These are phyloP conservation scores for Ellobius talpinus DNA, from an alignment of 2,113 vertebrate species.

Conservation along the genomic window DNA sequence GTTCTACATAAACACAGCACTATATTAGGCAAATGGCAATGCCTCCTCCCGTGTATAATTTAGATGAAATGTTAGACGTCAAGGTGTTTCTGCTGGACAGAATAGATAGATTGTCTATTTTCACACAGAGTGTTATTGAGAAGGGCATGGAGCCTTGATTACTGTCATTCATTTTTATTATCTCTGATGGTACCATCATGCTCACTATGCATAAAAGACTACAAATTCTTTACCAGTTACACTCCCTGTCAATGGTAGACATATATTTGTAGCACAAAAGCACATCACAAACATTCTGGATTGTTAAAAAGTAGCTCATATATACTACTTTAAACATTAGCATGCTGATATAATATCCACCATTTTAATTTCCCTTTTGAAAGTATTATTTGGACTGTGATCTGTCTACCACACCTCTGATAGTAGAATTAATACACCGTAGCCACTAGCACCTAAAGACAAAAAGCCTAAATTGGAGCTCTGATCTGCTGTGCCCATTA, in stretches of 20 bases:
- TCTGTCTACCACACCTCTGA: background rate
- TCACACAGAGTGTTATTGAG: background rate
- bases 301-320: background rate
- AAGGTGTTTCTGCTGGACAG: background rate
- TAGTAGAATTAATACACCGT: background rate
- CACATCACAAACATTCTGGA: background rate
- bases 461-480: background rate
- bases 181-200: background rate
- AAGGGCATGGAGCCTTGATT: background rate
- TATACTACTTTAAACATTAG: background rate
- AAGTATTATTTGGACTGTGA: background rate
- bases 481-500: background rate
- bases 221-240: background rate
- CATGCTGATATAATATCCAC: background rate
- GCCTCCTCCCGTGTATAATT: background rate
- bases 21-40: background rate
- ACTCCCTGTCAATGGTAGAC: background rate
- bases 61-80: background rate
- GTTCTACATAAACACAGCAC: background rate
- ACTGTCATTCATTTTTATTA: background rate
- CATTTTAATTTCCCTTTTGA: background rate
- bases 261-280: background rate
- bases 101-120: background rate
- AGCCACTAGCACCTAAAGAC: background rate
- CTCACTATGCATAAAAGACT: background rate